Evolutionary conservation across 1,140 invertebrate species (phyloP).

Genomic region (Lepidurus apus): DNA sequence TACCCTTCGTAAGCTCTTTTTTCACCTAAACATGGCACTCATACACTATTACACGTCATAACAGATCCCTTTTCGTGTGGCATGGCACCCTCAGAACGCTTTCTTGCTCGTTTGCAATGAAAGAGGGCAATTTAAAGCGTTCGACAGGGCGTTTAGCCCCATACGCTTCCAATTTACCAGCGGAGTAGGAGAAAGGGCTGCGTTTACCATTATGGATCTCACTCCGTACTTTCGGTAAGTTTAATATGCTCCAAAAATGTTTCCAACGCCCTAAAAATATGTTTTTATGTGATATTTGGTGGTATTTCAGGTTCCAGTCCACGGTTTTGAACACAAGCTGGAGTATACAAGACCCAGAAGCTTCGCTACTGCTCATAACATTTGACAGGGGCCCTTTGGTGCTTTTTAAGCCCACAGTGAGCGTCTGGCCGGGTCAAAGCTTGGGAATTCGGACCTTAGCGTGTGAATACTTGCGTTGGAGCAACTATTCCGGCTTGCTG

Average conservation of each 20-base stretch:
- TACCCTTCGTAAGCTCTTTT: constrained; percentile 28
- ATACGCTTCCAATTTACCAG: constrained; percentile 21
- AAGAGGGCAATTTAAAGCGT: constrained; percentile 24
- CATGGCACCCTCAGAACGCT: constrained; percentile 27
- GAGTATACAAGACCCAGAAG: background rate
- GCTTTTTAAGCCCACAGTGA: background rate
- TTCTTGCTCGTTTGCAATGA: constrained; percentile 27
- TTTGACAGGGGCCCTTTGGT: background rate
- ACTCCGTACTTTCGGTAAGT: background rate
- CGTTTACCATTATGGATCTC: constrained; percentile 15
- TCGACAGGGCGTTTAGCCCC: constrained; percentile 27
- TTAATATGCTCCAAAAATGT: background rate
- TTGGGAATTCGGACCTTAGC: background rate
- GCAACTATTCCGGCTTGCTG: background rate
- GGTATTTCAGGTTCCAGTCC: background rate
- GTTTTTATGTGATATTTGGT: background rate
- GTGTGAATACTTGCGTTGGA: background rate
- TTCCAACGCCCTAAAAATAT: no score
- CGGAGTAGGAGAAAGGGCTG: constrained; percentile 5
- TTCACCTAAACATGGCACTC: background rate
- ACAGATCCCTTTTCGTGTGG: constrained; percentile 30
- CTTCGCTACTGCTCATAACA: background rate
- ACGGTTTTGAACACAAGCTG: background rate
- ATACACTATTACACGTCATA: no score
- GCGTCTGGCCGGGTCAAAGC: background rate